Percentiles rank a stretch among this genome's conserved stretches.
phyloP scores from a whole-genome alignment of 2,797 vertebrate genomes.

The Gymnoscopelus braueri region DNA sequence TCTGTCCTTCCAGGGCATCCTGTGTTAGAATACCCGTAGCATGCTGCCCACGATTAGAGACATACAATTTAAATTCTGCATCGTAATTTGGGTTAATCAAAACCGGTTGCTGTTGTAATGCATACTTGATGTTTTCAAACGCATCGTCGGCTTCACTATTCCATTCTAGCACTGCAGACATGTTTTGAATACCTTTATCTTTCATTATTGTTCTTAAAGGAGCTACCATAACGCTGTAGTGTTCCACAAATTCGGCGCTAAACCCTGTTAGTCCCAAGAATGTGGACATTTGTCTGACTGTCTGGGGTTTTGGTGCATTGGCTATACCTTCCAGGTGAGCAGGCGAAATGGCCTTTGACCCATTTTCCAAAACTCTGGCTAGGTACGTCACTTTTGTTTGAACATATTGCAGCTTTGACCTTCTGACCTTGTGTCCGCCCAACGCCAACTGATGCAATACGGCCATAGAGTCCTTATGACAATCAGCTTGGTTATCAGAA shows the following conservation, averaged over 20 bases:
- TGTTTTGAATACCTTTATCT: not conserved
- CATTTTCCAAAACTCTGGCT: not conserved
- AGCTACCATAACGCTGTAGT: not conserved
- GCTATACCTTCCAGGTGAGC: slow-evolving; percentile 13
- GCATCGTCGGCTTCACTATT: not conserved
- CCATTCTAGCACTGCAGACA: not conserved
- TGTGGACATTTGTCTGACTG: slow-evolving; percentile 13
- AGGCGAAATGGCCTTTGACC: not conserved
- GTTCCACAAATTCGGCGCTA: not conserved
- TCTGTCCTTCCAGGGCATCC: not conserved
- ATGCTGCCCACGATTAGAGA: not conserved
- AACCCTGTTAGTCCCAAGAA: slow-evolving; percentile 23
- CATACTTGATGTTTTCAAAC: not conserved
- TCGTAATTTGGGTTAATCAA: too few species aligned
- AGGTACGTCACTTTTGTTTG: slow-evolving; percentile 1
- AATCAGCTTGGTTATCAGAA: not conserved
- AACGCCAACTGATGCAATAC: not conserved
- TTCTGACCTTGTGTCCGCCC: not conserved
- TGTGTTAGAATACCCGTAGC: not conserved
- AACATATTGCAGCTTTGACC: too few species aligned
- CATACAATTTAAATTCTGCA: too few species aligned
- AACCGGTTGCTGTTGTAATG: too few species aligned
- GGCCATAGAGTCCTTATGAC: not conserved
- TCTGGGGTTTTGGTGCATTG: not conserved
- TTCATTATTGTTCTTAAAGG: not conserved